phyloP scores from a whole-genome alignment of 2,888 invertebrate species.

The Saturnia pavonia region DNA sequence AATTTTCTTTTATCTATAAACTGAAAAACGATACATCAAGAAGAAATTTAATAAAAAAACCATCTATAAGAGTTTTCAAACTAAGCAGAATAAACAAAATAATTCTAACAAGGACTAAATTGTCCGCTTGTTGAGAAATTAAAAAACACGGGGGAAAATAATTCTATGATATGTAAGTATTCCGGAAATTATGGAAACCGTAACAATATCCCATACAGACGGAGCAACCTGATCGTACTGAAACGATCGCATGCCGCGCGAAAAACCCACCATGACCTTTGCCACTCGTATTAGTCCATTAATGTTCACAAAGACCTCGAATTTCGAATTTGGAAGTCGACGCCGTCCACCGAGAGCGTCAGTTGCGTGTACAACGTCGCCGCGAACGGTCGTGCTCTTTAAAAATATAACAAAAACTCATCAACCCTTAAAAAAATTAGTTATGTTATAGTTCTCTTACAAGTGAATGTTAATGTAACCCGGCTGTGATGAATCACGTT shows the following conservation, averaged over 20 bases:
- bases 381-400: conserved; percentile 50
- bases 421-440: conserved; percentile 4
- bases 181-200: background rate
- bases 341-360: conserved; percentile 49
- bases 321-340: conserved; percentile 59
- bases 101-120: background rate
- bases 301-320: conserved; percentile 67
- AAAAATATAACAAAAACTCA: conserved; percentile 12
- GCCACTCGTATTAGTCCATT: conserved; percentile 57
- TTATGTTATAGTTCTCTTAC: background rate
- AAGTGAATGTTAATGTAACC: conserved; percentile 8
- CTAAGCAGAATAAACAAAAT: background rate
- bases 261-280: conserved; percentile 61
- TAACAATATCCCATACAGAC: background rate
- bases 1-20: background rate
- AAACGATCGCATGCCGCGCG: conserved; percentile 12
- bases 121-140: background rate
- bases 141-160: background rate
- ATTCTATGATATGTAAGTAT: background rate
- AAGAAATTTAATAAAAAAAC: too few species aligned
- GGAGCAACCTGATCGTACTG: conserved; percentile 5
- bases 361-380: conserved; percentile 66
- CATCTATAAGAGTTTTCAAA: background rate
- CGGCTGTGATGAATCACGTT: conserved; percentile 3
- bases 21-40: background rate